Base-by-base conservation (phyloP, 2,797 vertebrate genomes). In the Galago senegalensis region DNA sequence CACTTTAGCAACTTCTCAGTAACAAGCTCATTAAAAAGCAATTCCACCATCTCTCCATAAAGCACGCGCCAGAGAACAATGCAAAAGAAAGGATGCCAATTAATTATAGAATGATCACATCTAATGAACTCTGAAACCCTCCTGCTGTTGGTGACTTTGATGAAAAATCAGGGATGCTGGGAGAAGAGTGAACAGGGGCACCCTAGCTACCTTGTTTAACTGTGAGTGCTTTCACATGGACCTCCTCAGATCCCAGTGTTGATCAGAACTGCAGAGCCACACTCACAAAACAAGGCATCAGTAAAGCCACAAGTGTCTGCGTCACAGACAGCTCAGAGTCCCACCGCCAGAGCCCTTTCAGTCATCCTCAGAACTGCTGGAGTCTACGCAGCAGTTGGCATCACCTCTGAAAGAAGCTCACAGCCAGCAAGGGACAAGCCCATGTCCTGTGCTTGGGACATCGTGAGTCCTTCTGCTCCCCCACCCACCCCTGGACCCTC, bases 1-100 rank as follows among this genome's bases (percentile, higher is more conserved):
- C 98, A 96, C 96, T 97, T 95, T 65, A 97, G 97, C 97, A 97
- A 97, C 96, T 97, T 96, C 95, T 70, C 96, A 73, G 97, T 97
- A 98, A 98, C 97, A 97, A 98, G 97, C 97, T 98, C 98, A 96
- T 97, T 97, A 97, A 97, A 97, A 97, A 97, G 98, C 97, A 97
- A 97, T 97, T 97, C 96, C 93, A 75, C 96, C 95, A 97, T 97
- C 95, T 98, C 97, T 95, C 97, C 88, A 92, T 97, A 97, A 97
- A 97, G 96, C 97, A 97, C 67, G 96, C 67, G 80, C 97, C 97
- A 92, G 93, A 98, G 98, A 98, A 98, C 96, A 98, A 98, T 97
- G 97, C 94, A 97, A 96, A 96, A 97, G 93, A 95, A 97, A 94
- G 96, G 97, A 96, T 93, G 96, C 93, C 98, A 97, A 97, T 98